Percentiles rank a stretch among this genome's conserved stretches.
Evolutionary conservation across 2,113 vertebrate genomes (phyloP).

Genomic region (Poecile atricapillus): DNA sequence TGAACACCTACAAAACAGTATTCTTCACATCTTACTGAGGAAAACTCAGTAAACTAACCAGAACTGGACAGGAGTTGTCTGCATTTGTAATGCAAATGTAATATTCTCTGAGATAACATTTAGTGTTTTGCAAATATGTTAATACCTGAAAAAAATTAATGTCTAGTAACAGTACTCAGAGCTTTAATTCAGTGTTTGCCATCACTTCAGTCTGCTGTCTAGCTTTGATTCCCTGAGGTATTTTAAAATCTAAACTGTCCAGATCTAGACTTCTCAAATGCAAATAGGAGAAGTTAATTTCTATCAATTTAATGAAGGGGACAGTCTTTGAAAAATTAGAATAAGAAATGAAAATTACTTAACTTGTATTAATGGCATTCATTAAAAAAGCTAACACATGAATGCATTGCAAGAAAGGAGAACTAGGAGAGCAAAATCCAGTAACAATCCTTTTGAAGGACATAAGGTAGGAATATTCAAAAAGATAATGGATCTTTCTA

Average conservation of each 20-base stretch:
- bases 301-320: not conserved
- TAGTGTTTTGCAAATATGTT: not conserved
- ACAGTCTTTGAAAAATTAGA: not conserved
- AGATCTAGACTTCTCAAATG: not conserved
- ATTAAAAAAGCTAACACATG: not conserved
- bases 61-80: not conserved
- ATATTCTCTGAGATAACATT: not conserved
- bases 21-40: not conserved
- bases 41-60: not conserved
- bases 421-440: not conserved
- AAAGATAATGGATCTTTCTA: not conserved
- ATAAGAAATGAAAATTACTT: not conserved
- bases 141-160: not conserved
- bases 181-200: not conserved
- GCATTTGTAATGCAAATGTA: not conserved
- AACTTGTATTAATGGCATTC: not conserved
- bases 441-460: not conserved
- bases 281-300: not conserved
- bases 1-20: not conserved
- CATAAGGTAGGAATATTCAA: not conserved
- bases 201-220: not conserved
- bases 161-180: not conserved
- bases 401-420: not conserved
- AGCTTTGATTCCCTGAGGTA: not conserved
- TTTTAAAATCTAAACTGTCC: not conserved